phyloP scores from a whole-genome alignment of 2,113 vertebrate genomes.

The Pogonocichla stellata region DNA sequence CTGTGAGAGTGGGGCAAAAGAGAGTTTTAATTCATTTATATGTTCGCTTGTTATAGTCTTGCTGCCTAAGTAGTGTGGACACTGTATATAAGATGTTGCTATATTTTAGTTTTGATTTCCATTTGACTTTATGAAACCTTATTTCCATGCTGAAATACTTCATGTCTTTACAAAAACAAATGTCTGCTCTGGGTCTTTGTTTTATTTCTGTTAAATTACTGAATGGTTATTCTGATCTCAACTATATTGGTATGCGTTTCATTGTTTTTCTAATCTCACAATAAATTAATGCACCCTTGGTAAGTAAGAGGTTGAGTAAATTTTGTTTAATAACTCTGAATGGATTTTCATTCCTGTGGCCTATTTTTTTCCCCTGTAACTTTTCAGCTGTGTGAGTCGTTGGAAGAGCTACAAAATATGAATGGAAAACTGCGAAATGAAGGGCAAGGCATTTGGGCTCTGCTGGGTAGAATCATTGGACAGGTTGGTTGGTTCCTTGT shows the following conservation, averaged over 20 bases:
- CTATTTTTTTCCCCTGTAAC: background rate
- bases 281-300: background rate
- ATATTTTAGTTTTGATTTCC: background rate
- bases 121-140: background rate
- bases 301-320: background rate
- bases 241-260: background rate
- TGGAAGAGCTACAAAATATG: conserved; percentile 93
- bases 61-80: background rate
- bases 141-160: conserved; percentile 6
- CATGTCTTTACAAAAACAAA: background rate
- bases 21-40: background rate
- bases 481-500: conserved; percentile 78
- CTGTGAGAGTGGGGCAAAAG: background rate
- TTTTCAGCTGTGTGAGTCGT: conserved; percentile 89
- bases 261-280: background rate
- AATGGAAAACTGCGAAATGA: conserved; percentile 90
- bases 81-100: background rate
- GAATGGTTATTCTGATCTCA: background rate
- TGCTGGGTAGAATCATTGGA: conserved; percentile 89
- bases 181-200: background rate
- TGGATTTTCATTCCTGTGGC: background rate
- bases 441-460: conserved; percentile 91
- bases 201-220: background rate
- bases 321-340: background rate
- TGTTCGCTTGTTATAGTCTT: background rate